A percentile compares a stretch with the other conserved stretches of the same genome.
phyloP scores from a whole-genome alignment of 2,797 vertebrate species.

The Peromyscus eremicus region DNA sequence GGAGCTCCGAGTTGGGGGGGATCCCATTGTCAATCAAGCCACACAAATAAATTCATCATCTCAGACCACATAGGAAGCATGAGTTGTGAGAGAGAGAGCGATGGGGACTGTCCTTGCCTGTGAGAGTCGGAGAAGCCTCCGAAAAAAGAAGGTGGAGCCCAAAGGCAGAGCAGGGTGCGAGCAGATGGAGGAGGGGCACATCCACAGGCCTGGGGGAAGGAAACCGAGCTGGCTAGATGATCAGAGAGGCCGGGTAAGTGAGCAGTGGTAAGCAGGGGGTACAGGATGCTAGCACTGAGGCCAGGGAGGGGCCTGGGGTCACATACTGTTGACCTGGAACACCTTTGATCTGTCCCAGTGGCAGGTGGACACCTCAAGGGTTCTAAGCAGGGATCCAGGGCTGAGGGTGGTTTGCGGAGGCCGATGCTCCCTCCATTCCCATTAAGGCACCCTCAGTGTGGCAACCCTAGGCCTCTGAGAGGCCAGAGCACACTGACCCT shows the following conservation, averaged over 20 bases:
- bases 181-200: background rate
- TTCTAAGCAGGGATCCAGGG: background rate
- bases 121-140: background rate
- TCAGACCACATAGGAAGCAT: background rate
- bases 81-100: background rate
- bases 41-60: background rate
- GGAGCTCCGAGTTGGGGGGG: background rate
- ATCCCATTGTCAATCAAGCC: background rate
- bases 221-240: background rate
- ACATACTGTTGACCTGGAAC: background rate
- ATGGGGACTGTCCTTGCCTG: background rate
- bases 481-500: background rate
- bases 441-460: background rate
- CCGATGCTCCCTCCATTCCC: accelerated
- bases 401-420: background rate
- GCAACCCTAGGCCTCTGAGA: background rate
- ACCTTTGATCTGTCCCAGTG: background rate
- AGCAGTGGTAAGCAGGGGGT: background rate
- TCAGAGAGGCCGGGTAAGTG: background rate
- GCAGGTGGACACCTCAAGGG: background rate
- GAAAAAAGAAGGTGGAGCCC: background rate
- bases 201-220: too few species aligned
- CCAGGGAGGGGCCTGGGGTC: background rate
- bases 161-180: background rate
- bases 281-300: background rate